These are phyloP conservation scores for Halcyon malimbica DNA, from an alignment of 2,113 vertebrate genomes.

Conservation along the genomic window DNA sequence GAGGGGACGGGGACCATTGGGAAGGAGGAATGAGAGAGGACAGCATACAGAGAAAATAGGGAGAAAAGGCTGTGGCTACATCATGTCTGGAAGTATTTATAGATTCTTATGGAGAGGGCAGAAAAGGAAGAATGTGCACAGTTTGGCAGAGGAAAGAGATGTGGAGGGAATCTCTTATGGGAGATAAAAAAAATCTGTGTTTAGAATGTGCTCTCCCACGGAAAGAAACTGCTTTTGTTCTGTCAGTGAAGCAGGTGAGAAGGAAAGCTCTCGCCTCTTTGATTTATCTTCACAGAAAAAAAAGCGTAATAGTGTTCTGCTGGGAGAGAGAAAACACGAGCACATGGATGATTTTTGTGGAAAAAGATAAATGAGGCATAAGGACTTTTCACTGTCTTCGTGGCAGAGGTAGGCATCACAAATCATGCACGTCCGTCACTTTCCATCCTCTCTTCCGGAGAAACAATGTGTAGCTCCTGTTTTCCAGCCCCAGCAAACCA, in stretches of 20 bases:
- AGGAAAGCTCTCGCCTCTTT: background rate
- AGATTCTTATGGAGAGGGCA: accelerated
- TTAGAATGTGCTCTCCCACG: background rate
- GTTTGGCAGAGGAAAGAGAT: background rate
- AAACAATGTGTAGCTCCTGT: background rate
- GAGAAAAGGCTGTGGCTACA: background rate
- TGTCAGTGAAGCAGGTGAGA: background rate
- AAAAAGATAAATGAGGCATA: background rate
- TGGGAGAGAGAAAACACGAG: background rate
- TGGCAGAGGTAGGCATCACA: background rate
- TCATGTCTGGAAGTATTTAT: accelerated
- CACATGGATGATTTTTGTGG: background rate
- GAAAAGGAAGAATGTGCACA: background rate
- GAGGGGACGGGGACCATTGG: accelerated
- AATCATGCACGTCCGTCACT: accelerated
- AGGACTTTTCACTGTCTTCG: background rate
- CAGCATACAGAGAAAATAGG: no score
- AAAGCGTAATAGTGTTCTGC: background rate
- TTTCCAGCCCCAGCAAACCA: background rate
- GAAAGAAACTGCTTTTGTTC: background rate
- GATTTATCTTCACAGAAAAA: background rate
- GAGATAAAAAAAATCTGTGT: background rate
- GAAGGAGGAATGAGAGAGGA: background rate
- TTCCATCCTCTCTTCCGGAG: background rate
- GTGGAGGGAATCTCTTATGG: background rate